phyloP scores from a whole-genome alignment of 2,797 vertebrate species.

The Pseudopleuronectes americanus region DNA sequence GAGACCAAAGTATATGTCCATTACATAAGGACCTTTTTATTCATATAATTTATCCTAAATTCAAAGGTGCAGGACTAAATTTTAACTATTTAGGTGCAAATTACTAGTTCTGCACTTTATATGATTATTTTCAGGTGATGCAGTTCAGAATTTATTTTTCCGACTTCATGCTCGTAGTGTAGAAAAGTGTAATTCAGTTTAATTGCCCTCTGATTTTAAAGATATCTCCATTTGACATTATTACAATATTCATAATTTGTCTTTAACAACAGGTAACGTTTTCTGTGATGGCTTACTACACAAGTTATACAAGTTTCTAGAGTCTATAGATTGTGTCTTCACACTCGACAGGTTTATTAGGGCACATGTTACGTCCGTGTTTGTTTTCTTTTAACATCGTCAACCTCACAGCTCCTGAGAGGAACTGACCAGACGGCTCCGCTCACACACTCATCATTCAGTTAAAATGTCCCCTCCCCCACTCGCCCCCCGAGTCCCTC shows the following conservation, averaged over 20 bases:
- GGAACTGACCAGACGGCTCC: constrained; percentile 15
- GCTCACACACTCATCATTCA: constrained; percentile 45
- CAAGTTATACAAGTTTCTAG: too few relatives aligned
- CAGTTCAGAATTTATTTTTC: too few relatives aligned
- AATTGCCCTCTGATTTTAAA: too few relatives aligned
- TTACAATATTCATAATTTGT: too few relatives aligned
- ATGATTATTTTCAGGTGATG: neutral
- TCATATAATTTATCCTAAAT: neutral
- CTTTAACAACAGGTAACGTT: too few relatives aligned
- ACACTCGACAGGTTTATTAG: too few relatives aligned
- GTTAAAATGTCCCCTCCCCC: constrained; percentile 35
- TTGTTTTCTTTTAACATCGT: constrained; percentile 6
- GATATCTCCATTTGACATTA: too few relatives aligned
- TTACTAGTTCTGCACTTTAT: neutral
- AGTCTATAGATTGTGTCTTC: too few relatives aligned
- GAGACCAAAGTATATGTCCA: constrained; percentile 23
- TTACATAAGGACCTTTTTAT: neutral
- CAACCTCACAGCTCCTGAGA: constrained; percentile 5
- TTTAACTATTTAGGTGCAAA: neutral
- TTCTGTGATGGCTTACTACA: too few relatives aligned
- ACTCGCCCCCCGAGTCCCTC: constrained; percentile 24
- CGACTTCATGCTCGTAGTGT: too few relatives aligned
- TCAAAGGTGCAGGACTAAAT: neutral
- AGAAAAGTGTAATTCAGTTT: too few relatives aligned
- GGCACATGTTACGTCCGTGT: too few relatives aligned